Percentiles rank a stretch among this genome's conserved stretches.
Evolutionary conservation across 1,140 invertebrate species (phyloP).

Genomic region (Pogonognathellus flavescens): DNA sequence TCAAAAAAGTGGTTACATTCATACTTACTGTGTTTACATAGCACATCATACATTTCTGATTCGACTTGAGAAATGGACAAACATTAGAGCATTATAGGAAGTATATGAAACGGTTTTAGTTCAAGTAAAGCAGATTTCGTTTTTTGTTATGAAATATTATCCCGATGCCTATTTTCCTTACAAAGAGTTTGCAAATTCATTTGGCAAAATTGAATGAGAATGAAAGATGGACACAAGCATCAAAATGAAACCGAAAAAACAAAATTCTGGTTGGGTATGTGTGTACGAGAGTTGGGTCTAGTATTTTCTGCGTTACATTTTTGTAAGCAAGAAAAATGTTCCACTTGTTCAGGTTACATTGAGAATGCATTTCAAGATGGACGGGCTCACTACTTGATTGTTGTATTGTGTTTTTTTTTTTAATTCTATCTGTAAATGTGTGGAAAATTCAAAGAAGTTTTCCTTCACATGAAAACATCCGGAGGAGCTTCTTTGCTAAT

Average conservation of each 20-base stretch:
- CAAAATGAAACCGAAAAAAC: neutral
- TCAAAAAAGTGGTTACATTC: constrained; percentile 24
- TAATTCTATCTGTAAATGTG: constrained; percentile 7
- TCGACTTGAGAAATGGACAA: neutral
- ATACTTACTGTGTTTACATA: neutral
- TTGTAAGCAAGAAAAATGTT: constrained; percentile 17
- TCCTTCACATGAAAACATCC: constrained; percentile 64
- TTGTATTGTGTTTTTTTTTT: neutral
- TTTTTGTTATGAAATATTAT: constrained; percentile 14
- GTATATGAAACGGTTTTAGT: constrained; percentile 26
- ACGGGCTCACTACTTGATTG: constrained; percentile 38
- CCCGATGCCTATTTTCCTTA: constrained; percentile 12
- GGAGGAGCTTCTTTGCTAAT: constrained; percentile 64
- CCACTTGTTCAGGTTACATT: constrained; percentile 45
- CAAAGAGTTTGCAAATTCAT: neutral
- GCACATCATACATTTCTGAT: constrained; percentile 23
- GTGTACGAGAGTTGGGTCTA: constrained; percentile 3
- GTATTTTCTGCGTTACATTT: neutral
- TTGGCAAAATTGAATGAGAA: constrained; percentile 1
- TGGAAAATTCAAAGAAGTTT: constrained; percentile 18
- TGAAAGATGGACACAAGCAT: neutral
- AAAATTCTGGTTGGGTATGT: neutral
- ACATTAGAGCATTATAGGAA: constrained; percentile 32
- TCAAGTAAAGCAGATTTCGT: constrained; percentile 25
- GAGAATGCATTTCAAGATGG: neutral